Percentiles rank a stretch among this genome's conserved stretches.
phyloP scores from a whole-genome alignment of 2,113 vertebrate genomes.

The Gadus chalcogrammus region DNA sequence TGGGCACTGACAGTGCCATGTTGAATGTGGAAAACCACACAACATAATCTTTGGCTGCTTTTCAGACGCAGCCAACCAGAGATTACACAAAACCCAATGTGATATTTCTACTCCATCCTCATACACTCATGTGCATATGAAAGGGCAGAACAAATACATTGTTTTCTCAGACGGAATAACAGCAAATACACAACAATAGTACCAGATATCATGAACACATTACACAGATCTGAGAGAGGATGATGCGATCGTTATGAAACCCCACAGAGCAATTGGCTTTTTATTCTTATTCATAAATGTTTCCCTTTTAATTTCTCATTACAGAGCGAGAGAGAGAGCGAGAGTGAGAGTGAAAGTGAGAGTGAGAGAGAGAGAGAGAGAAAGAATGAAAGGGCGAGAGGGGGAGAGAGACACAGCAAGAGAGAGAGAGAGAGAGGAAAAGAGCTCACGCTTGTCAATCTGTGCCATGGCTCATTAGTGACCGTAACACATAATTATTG shows the following conservation, averaged over 20 bases:
- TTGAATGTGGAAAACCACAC: constrained; percentile 34
- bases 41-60: constrained; percentile 22
- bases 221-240: no score
- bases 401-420: constrained; percentile 13
- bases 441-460: constrained; percentile 53
- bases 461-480: constrained; percentile 53
- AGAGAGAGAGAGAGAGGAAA: neutral
- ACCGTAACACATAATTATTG: constrained; percentile 51
- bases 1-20: constrained; percentile 21
- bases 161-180: neutral
- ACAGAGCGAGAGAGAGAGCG: no score
- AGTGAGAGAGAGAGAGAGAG: neutral
- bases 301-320: no score
- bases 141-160: no score
- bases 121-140: no score
- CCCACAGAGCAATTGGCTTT: no score
- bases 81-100: no score
- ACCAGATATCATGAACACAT: no score
- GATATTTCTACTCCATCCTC: no score
- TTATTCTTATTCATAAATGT: no score
- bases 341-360: no score
- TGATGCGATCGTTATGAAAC: no score
- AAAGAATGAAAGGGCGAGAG: neutral
- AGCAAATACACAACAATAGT: neutral
- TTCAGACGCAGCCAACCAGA: constrained; percentile 20